Base-by-base conservation (phyloP, 2,113 vertebrate genomes). In the Atherinomorus stipes region DNA sequence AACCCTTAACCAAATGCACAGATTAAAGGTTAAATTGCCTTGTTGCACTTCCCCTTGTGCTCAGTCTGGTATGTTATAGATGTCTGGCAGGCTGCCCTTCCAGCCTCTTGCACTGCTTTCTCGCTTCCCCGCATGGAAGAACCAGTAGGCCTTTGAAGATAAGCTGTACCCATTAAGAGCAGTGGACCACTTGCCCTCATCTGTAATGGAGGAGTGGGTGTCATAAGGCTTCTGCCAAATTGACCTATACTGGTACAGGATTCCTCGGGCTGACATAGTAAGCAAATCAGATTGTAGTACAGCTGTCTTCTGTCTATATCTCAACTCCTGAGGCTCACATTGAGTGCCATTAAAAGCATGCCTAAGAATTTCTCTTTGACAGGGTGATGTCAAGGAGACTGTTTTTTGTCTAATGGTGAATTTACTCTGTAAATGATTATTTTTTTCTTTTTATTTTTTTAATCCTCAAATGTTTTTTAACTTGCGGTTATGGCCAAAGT, bases 401-500 rank as follows among this genome's bases (percentile, higher is more conserved):
- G 52, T 85, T 68, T 87, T 83, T 87, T 80, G 56, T 83, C 72
- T 81, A 85, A 84, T 86, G 53, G 84, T 89, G 72, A 86, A 89
- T 89, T 88, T 81, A 85, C 82, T 92, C 72, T 90, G 85, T 88
- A 89, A 88, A 86, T 85, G 80, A 69, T 76, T n/a, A n/a, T n/a
- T n/a, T 76, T 74, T 73, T 34, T 34, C 31, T 34, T 34, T 34
- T 34, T 34, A 34, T 34, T 34, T 34, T 71, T 25, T 64, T 77
- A 68, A 58, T 16, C 57, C 72, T 74, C 66, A 88, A 82, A 76
- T 74, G 78, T 85, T 91, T 86, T 89, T 86, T 85, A 89, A 59
- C 83, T 65, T 88, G 77, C 37, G 78, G 77, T 90, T 74, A 88
- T 69, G 87, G 88, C 89, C 88, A 92, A 91, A 92, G 89, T 89